phyloP scores from a whole-genome alignment of 2,797 vertebrate species.

The Erpetoichthys calabaricus region DNA sequence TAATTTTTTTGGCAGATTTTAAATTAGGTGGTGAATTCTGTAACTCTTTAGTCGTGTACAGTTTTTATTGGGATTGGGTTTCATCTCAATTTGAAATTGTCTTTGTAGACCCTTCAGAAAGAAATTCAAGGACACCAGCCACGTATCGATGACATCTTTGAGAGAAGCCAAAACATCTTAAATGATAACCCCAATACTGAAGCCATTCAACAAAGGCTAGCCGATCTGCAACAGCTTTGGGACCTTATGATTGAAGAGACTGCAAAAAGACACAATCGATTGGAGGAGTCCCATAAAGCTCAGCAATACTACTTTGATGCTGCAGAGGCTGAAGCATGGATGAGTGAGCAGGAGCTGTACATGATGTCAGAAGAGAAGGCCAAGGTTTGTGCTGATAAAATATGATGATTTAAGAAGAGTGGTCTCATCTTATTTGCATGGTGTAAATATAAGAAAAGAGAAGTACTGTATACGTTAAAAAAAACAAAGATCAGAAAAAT shows the following conservation, averaged over 20 bases:
- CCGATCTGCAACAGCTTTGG: conserved; percentile 73
- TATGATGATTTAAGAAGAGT: neutral
- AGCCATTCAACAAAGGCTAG: conserved; percentile 65
- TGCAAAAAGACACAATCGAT: conserved; percentile 69
- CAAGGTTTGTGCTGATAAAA: conserved; percentile 59
- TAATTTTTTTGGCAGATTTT: neutral
- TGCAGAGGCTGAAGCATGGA: conserved; percentile 92
- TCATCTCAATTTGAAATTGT: neutral
- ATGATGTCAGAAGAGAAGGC: conserved; percentile 99
- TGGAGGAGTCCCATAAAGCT: conserved; percentile 82
- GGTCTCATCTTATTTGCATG: neutral
- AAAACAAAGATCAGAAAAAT: neutral
- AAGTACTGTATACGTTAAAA: neutral
- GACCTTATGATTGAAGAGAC: conserved; percentile 72
- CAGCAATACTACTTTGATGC: conserved; percentile 93
- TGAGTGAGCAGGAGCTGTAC: conserved; percentile 97
- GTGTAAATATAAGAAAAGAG: neutral
- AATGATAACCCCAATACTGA: conserved; percentile 54
- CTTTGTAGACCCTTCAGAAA: conserved; percentile 78
- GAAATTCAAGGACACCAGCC: conserved; percentile 95
- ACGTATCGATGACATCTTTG: conserved; percentile 88
- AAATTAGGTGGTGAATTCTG: neutral
- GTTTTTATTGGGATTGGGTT: conserved; percentile 8
- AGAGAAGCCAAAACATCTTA: conserved; percentile 76
- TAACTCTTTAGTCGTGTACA: conserved; percentile 2